These are phyloP conservation scores for Agelastica alni DNA, from an alignment of 2,888 invertebrate species.

Conservation along the genomic window DNA sequence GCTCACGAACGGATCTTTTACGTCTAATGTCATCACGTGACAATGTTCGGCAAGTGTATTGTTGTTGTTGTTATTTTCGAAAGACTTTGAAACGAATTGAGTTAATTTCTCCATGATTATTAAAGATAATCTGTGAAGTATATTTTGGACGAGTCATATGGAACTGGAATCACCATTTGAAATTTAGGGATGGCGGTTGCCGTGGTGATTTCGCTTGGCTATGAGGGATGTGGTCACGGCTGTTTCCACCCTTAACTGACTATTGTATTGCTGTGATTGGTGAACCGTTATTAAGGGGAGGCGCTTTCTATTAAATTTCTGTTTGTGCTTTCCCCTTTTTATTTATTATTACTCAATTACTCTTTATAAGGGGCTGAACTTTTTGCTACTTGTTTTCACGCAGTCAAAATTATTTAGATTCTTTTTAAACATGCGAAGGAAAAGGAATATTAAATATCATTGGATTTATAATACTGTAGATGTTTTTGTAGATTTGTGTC, in stretches of 20 bases:
- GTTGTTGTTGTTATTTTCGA: conserved; percentile 64
- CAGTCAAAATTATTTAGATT: conserved; percentile 55
- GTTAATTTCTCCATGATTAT: conserved; percentile 82
- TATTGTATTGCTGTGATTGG: conserved; percentile 36
- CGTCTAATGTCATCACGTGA: conserved; percentile 44
- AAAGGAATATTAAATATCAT: conserved; percentile 32
- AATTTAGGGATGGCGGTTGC: conserved; percentile 52
- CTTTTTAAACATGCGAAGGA: conserved; percentile 47
- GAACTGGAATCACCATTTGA: conserved; percentile 51
- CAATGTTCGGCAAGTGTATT: conserved; percentile 46
- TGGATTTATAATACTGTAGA: too few relatives aligned
- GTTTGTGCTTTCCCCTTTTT: conserved; percentile 42
- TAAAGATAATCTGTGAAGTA: conserved; percentile 49
- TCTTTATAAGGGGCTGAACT: conserved; percentile 56
- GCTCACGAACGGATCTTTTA: conserved; percentile 34
- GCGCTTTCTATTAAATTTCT: conserved; percentile 38
- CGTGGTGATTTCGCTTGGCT: conserved; percentile 50
- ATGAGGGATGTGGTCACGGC: conserved; percentile 47
- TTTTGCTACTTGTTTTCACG: conserved; percentile 55
- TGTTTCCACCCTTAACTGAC: conserved; percentile 47
- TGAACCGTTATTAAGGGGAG: conserved; percentile 47
- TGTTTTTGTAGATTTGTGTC: too few relatives aligned
- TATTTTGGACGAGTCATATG: conserved; percentile 50
- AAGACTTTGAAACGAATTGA: conserved; percentile 88
- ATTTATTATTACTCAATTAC: conserved; percentile 55